A percentile compares a stretch with the other conserved stretches of the same genome.
Conservation (phyloP, 2,888 invertebrate species). For the Brenthis hecate region DNA sequence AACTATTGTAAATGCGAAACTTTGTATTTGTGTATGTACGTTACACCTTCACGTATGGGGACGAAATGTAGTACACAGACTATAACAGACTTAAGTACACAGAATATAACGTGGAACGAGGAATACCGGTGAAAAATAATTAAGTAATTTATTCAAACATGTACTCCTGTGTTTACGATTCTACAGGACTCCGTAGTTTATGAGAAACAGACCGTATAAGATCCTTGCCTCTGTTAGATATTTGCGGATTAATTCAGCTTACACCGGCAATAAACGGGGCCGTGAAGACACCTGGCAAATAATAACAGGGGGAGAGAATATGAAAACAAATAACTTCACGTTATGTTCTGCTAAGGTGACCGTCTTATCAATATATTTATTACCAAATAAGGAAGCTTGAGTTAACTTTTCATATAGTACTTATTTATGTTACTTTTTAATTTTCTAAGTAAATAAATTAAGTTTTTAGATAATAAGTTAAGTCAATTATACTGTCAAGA, state of each 20-base stretch:
- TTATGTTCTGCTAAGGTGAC: conserved; percentile 45
- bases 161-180: conserved; percentile 1
- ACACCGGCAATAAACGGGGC: conserved; percentile 67
- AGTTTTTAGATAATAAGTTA: too few species aligned
- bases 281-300: conserved; percentile 76
- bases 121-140: not conserved
- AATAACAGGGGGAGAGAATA: conserved; percentile 70
- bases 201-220: conserved; percentile 15
- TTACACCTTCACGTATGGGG: too few species aligned
- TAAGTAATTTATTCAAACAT: not conserved
- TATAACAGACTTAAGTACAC: too few species aligned
- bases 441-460: too few species aligned
- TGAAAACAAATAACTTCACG: conserved; percentile 61
- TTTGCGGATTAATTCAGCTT: conserved; percentile 53
- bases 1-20: too few species aligned
- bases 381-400: conserved; percentile 39
- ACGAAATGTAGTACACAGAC: too few species aligned
- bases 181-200: conserved; percentile 1
- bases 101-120: too few species aligned
- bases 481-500: too few species aligned
- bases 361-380: conserved; percentile 44
- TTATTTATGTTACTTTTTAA: not conserved
- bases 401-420: not conserved
- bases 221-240: conserved; percentile 21
- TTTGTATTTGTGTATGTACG: too few species aligned